Evolutionary conservation across 2,797 vertebrate genomes (phyloP).

Genomic region (Morelia viridis): DNA sequence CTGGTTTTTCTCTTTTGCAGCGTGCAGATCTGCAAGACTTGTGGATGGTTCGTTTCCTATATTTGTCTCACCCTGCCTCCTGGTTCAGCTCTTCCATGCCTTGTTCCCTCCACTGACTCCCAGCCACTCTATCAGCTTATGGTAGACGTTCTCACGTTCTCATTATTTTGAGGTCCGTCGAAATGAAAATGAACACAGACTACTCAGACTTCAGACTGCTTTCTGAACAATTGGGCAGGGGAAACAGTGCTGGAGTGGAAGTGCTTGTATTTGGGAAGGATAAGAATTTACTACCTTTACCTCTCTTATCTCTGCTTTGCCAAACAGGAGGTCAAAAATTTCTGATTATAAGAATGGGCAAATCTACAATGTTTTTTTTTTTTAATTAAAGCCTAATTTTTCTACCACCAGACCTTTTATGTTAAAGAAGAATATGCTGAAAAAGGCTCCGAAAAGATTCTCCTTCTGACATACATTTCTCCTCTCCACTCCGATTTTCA

Average conservation of each 20-base stretch:
- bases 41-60: neutral
- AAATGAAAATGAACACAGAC: neutral
- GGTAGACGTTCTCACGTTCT: neutral
- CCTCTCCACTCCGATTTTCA: neutral
- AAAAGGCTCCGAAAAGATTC: constrained; percentile 26
- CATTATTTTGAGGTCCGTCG: neutral
- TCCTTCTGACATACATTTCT: constrained; percentile 20
- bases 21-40: neutral
- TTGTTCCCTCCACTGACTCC: neutral
- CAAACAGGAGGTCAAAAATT: neutral
- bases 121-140: neutral
- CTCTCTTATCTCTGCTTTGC: neutral
- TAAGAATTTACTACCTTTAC: neutral
- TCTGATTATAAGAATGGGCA: neutral
- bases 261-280: neutral
- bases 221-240: neutral
- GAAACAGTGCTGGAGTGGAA: neutral
- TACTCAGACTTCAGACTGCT: neutral
- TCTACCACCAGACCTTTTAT: constrained; percentile 9
- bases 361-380: no score
- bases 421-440: constrained; percentile 28
- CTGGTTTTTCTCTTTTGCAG: neutral
- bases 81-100: neutral
- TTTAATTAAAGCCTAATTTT: neutral
- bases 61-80: neutral